Evolutionary conservation across 2,888 invertebrate species (phyloP).

Genomic region (Dorcus parallelipipedus): DNA sequence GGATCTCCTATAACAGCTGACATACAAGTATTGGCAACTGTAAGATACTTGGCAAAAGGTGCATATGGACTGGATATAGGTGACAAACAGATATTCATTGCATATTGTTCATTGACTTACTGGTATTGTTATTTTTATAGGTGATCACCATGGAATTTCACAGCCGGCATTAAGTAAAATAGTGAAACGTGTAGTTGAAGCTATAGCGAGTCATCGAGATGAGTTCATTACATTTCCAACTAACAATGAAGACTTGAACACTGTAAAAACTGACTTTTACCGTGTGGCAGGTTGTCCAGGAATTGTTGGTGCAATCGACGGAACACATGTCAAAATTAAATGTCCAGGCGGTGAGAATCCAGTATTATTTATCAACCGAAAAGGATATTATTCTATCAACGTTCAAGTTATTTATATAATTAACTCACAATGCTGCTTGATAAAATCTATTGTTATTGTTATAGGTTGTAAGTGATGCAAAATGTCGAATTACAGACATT

Average conservation of each 20-base stretch:
- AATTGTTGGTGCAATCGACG: background rate
- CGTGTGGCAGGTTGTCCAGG: background rate
- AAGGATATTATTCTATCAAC: background rate
- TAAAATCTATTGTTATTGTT: no score
- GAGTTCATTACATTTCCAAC: background rate
- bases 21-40: background rate
- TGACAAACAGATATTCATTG: background rate
- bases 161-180: slow-evolving; percentile 1
- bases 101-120: no score
- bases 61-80: background rate
- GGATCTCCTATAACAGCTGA: background rate
- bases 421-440: no score
- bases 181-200: background rate
- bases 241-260: background rate
- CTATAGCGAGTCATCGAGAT: background rate
- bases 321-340: slow-evolving; percentile 1
- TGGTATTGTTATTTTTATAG: background rate
- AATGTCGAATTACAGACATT: no score
- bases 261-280: background rate
- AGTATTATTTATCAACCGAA: background rate
- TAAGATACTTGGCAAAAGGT: background rate
- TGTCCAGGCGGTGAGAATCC: background rate
- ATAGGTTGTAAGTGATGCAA: no score
- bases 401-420: background rate
- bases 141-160: background rate